A percentile compares a stretch with the other conserved stretches of the same genome.
These are phyloP conservation scores for Zoanthus sociatus DNA, from an alignment of 92 coral and sea anemone species.

Conservation along the genomic window DNA sequence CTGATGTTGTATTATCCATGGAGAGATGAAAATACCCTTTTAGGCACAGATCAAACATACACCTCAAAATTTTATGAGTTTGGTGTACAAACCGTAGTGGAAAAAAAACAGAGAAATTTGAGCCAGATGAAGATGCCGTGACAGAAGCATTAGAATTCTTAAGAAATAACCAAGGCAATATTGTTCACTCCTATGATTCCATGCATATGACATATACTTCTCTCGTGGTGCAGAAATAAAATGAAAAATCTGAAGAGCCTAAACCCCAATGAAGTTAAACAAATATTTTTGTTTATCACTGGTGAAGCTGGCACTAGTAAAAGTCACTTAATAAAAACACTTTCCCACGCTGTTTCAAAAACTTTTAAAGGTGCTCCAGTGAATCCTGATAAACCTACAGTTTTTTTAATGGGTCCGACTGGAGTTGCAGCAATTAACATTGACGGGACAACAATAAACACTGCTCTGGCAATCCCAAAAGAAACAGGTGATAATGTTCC, in stretches of 20 bases:
- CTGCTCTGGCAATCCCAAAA: too few relatives aligned
- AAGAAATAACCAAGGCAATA: constrained; percentile 57
- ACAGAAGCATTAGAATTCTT: constrained; percentile 65
- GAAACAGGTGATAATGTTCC: constrained; percentile 61
- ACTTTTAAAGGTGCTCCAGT: constrained; percentile 24
- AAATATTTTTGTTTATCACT: constrained; percentile 54
- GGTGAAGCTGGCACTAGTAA: constrained; percentile 66
- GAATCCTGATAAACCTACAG: constrained; percentile 70
- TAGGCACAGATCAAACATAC: constrained; percentile 63
- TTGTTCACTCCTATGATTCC: constrained; percentile 58
- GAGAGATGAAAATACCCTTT: constrained; percentile 17
- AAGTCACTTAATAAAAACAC: constrained; percentile 55
- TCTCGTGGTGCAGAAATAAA: constrained; percentile 62
- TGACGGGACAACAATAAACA: too few relatives aligned
- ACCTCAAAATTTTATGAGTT: constrained; percentile 64
- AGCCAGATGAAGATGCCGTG: constrained; percentile 74
- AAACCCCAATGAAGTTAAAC: constrained; percentile 16
- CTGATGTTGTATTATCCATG: too few relatives aligned
- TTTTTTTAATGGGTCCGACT: constrained; percentile 72
- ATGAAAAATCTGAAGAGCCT: constrained; percentile 36
- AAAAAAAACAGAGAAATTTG: constrained; percentile 58
- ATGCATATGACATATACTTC: too few relatives aligned
- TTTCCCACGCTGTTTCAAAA: constrained; percentile 50
- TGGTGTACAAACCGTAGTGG: constrained; percentile 61
- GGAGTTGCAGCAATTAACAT: too few relatives aligned